Evolutionary conservation across 37 sponge, comb jelly and placozoan genomes (phyloP).

Genomic region (Haliclona indistincta): DNA sequence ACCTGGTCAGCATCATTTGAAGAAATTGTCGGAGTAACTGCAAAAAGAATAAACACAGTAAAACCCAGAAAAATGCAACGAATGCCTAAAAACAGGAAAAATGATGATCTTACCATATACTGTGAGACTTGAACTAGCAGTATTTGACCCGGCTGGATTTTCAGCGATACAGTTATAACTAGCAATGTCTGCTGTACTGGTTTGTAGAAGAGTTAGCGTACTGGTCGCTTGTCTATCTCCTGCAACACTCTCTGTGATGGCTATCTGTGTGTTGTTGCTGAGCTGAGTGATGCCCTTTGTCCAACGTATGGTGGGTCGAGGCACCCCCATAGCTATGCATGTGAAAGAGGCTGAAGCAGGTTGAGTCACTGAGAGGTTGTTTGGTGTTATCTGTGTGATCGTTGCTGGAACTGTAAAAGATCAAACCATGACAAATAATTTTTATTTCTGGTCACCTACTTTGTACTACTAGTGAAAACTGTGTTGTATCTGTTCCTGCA

Average conservation of each 20-base stretch:
- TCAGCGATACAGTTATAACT: conserved; percentile 49
- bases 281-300: background rate
- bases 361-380: conserved; percentile 17
- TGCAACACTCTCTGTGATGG: background rate
- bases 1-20: conserved; percentile 4
- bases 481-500: too few species aligned
- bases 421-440: too few species aligned
- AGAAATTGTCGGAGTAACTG: conserved; percentile 64
- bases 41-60: background rate
- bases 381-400: too few species aligned
- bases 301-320: conserved; percentile 65
- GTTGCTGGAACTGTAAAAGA: too few species aligned
- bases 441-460: too few species aligned
- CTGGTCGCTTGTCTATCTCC: conserved; percentile 29
- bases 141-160: conserved; percentile 20
- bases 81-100: too few species aligned
- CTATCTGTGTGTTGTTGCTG: background rate
- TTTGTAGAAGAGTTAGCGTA: conserved; percentile 15
- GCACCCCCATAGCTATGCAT: conserved; percentile 43
- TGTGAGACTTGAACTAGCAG: conserved; percentile 22
- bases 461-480: too few species aligned
- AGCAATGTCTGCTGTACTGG: conserved; percentile 24
- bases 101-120: conserved; percentile 57
- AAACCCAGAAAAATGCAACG: too few species aligned
- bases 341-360: conserved; percentile 12